Base-by-base conservation (phyloP, 2,888 invertebrate genomes). In the Julus scandinavius region DNA sequence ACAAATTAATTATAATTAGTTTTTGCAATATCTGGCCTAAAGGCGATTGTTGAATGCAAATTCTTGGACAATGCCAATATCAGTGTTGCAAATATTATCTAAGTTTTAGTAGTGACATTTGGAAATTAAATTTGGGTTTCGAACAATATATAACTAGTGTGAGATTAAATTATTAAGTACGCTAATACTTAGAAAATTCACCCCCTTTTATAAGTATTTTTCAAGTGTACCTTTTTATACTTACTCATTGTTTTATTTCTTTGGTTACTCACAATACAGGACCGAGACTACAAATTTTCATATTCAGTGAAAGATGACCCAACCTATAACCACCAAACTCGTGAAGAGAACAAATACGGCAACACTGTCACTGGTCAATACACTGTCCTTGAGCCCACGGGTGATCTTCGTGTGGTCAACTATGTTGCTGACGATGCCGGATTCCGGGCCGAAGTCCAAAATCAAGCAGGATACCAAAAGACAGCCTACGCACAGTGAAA, bases 301-400 rank as follows among this genome's bases (percentile, higher is more conserved):
- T 89, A 89, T 83, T 88, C 89, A 72, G 89, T 89, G 41, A 89
- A 89, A 63, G 89, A 89, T 80, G 89, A 89, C 49, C 88, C 89
- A 86, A 89, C 89, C 38, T 89, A 89, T 88, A 89, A 89, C 89
- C 89, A 89, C 38, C 89, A 89, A 87, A 89, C 89, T 49, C 87
- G 89, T 0, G 89, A 89, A 83, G 89, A 89, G 45, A 89, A 89
- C 88, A 89, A 89, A 41, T 89, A 89, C 88, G 89, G 89, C 49
- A 86, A 89, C 84, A 89, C 89, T 11, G 72, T 89, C 20, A 89
- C 89, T 45, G 89, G 89, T 38, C 89, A 89, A 17, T 89, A 89
- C 87, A 88, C 89, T n/a, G 88, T 89, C 29, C 80, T 89, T 7
- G 89, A 89, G 80, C 89, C 89, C 15, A 89, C 89, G 20, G 89